A percentile compares a stretch with the other conserved stretches of the same genome.
Conservation (phyloP, 2,113 vertebrate genomes). For the Puma concolor region DNA sequence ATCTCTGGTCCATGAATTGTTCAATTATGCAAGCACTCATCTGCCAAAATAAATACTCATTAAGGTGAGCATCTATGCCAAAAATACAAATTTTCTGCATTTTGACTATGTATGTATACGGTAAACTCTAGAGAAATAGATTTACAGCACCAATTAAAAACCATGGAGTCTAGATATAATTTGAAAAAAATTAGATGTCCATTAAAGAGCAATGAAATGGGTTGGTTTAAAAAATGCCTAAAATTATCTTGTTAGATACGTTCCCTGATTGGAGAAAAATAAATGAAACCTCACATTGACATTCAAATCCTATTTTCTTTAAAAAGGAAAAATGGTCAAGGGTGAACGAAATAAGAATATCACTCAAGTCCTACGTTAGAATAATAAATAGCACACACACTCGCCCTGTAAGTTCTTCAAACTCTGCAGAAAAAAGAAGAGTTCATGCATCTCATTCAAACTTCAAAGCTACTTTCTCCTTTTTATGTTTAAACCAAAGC, state of each 20-base stretch:
- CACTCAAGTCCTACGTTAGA: constrained; percentile 79
- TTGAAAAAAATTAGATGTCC: constrained; percentile 59
- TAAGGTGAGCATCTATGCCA: constrained; percentile 72
- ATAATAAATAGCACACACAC: constrained; percentile 75
- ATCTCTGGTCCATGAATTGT: constrained; percentile 74
- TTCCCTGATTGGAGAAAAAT: not conserved
- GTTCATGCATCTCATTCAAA: constrained; percentile 86
- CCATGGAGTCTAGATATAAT: not conserved
- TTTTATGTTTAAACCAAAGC: constrained; percentile 84
- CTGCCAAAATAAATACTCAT: constrained; percentile 75
- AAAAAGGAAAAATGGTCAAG: constrained; percentile 69
- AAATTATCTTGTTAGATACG: constrained; percentile 47
- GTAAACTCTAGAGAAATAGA: constrained; percentile 66
- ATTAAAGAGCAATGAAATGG: constrained; percentile 40
- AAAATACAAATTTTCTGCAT: constrained; percentile 74
- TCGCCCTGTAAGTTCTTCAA: constrained; percentile 63
- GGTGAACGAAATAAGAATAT: constrained; percentile 71
- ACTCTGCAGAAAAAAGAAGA: constrained; percentile 74
- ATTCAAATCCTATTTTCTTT: not conserved
- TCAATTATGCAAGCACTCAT: constrained; percentile 76
- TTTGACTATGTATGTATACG: constrained; percentile 52
- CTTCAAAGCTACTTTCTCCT: constrained; percentile 87
- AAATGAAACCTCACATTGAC: constrained; percentile 57
- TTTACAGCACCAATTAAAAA: constrained; percentile 26
- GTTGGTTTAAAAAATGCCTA: constrained; percentile 60